Percentiles rank a stretch among this genome's conserved stretches.
Conservation (phyloP, 2,113 vertebrate genomes). For the Macrotis lagotis region DNA sequence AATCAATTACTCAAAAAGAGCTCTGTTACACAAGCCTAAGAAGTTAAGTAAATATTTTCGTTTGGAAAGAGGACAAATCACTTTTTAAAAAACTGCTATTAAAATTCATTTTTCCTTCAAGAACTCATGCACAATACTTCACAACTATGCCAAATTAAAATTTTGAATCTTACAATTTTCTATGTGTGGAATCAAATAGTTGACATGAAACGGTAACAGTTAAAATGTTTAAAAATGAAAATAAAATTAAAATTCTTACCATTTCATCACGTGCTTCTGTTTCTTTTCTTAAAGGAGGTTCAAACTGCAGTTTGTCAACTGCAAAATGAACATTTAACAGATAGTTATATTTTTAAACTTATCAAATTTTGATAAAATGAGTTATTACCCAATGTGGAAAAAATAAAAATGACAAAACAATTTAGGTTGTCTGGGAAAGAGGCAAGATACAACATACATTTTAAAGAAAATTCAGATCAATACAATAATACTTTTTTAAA, state of each 20-base stretch:
- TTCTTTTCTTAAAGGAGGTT: constrained; percentile 94
- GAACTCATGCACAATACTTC: background rate
- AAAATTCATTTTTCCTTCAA: background rate
- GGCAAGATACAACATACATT: background rate
- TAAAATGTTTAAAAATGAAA: constrained; percentile 22
- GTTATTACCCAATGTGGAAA: background rate
- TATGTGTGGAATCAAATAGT: constrained; percentile 1
- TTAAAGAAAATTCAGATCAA: background rate
- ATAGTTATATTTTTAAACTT: background rate
- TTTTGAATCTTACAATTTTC: background rate
- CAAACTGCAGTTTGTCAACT: constrained; percentile 97
- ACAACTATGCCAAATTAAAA: background rate
- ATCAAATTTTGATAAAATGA: background rate
- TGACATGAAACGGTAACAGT: constrained; percentile 24
- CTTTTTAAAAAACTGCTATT: background rate
- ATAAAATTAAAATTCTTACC: constrained; percentile 81
- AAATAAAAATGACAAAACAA: background rate
- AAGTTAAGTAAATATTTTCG: background rate
- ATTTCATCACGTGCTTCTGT: constrained; percentile 96
- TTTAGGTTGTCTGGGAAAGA: background rate
- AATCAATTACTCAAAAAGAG: background rate
- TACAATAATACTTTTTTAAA: background rate
- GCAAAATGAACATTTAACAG: constrained; percentile 70
- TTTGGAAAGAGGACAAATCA: background rate
- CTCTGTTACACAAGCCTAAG: background rate